phyloP scores from a whole-genome alignment of 1,140 invertebrate species.

The Aphaenogaster floridana region DNA sequence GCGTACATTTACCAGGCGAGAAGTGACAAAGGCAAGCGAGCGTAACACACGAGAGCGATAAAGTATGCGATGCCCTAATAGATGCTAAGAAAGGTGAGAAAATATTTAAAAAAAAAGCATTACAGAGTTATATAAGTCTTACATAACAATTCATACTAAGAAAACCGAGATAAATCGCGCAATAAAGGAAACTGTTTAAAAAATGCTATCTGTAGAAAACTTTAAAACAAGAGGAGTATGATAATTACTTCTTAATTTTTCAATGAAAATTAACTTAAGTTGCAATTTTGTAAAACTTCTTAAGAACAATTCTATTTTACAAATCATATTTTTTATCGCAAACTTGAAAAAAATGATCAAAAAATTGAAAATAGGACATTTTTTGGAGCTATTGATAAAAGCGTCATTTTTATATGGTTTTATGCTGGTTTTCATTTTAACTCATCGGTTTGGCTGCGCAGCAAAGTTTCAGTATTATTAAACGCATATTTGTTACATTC shows the following conservation, averaged over 20 bases:
- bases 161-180: neutral
- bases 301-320: neutral
- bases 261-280: neutral
- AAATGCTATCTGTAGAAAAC: neutral
- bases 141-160: neutral
- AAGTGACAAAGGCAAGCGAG: slow-evolving; percentile 10
- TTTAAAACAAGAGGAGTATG: neutral
- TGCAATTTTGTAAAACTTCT: neutral
- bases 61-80: neutral
- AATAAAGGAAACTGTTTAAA: neutral
- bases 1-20: slow-evolving; percentile 29
- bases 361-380: neutral
- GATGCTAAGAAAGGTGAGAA: neutral
- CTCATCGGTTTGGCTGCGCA: neutral
- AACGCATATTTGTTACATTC: slow-evolving; percentile 25
- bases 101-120: neutral
- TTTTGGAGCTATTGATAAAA: neutral
- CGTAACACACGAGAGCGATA: slow-evolving; percentile 49
- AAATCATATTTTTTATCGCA: neutral
- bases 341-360: neutral
- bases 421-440: slow-evolving; percentile 17
- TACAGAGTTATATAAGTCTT: neutral
- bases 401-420: slow-evolving; percentile 8
- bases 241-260: neutral
- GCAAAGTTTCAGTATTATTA: slow-evolving; percentile 8